A percentile compares a stretch with the other conserved stretches of the same genome.
Evolutionary conservation across 2,888 invertebrate genomes (phyloP).

Genomic region (Amiota communis): DNA sequence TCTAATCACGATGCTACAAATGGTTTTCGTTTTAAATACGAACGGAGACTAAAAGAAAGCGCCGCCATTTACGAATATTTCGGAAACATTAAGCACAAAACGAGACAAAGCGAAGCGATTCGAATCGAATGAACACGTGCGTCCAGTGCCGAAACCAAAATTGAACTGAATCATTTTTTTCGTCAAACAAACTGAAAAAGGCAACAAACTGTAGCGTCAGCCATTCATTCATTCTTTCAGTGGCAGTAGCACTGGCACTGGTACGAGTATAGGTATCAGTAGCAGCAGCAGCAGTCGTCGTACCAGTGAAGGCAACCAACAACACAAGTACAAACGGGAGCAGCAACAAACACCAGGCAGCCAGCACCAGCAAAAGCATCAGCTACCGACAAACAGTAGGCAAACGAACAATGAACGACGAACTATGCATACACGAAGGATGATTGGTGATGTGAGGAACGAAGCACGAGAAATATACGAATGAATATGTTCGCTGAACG

Average conservation of each 20-base stretch:
- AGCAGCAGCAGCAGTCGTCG: constrained; percentile 18
- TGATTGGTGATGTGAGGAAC: background rate
- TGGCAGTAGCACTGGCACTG: constrained; percentile 19
- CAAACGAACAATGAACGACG: constrained; percentile 5
- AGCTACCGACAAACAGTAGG: constrained; percentile 9
- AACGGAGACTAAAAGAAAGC: too few relatives aligned
- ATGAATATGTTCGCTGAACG: background rate
- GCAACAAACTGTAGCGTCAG: constrained; percentile 8
- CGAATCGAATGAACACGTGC: constrained; percentile 55
- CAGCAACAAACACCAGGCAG: constrained; percentile 4
- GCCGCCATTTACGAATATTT: too few relatives aligned
- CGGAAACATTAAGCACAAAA: too few relatives aligned
- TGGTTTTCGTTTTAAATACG: too few relatives aligned
- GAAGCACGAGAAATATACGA: background rate
- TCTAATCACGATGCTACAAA: too few relatives aligned
- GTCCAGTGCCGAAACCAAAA: constrained; percentile 59
- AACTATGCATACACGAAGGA: background rate
- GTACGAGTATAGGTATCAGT: constrained; percentile 9
- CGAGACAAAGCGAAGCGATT: background rate
- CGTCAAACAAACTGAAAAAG: constrained; percentile 19
- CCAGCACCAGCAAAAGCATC: background rate
- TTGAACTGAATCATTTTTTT: constrained; percentile 63
- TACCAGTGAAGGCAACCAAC: constrained; percentile 30
- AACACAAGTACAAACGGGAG: background rate
- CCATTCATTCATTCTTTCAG: constrained; percentile 26